phyloP scores from a whole-genome alignment of 1,140 invertebrate species.

The Nixonia krombeini region DNA sequence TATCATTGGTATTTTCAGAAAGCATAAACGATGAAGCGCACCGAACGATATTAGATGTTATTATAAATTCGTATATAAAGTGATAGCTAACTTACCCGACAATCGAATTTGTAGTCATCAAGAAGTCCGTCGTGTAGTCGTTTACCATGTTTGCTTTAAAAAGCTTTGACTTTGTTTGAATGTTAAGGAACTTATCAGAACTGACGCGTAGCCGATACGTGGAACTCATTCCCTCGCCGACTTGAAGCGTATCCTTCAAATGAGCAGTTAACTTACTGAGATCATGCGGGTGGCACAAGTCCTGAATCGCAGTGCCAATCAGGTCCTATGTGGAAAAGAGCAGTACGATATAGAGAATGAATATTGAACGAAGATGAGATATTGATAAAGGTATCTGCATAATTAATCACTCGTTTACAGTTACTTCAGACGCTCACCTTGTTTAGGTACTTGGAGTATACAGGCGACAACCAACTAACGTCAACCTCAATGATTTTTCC shows the following conservation, averaged over 20 bases:
- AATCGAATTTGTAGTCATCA: slow-evolving; percentile 93
- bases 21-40: no score
- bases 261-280: slow-evolving; percentile 80
- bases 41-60: no score
- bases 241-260: slow-evolving; percentile 81
- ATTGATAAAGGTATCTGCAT: no score
- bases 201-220: slow-evolving; percentile 84
- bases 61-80: no score
- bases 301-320: slow-evolving; percentile 79
- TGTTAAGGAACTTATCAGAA: slow-evolving; percentile 84
- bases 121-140: slow-evolving; percentile 82
- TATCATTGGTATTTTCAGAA: no score
- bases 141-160: slow-evolving; percentile 81
- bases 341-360: slow-evolving; percentile 12
- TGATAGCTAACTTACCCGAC: slow-evolving; percentile 72
- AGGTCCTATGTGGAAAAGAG: slow-evolving; percentile 71
- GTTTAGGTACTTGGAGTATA: slow-evolving; percentile 78
- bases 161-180: slow-evolving; percentile 90
- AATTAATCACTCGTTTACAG: no score
- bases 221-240: slow-evolving; percentile 79
- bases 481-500: slow-evolving; percentile 88
- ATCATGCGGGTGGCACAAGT: slow-evolving; percentile 85
- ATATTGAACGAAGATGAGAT: not conserved
- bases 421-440: no score
- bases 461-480: slow-evolving; percentile 77